Evolutionary conservation across 2,797 vertebrate species (phyloP), one percentile per base, ranked within the genome.

Genomic region (Caiman crocodilus): DNA sequence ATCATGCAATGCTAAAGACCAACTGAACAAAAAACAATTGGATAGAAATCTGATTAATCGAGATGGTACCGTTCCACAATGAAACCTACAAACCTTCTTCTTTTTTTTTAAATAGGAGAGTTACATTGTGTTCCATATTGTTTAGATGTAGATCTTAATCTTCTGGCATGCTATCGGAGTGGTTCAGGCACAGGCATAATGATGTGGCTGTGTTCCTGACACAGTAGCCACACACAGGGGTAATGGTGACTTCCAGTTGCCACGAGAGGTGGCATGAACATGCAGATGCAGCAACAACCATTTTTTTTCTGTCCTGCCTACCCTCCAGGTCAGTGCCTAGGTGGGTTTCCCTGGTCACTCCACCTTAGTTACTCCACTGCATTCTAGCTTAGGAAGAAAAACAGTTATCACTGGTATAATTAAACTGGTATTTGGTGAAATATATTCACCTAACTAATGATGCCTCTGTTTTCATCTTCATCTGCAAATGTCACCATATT

Each of bases 391-490:
- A 35, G 65, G 30, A 69, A 69, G 42, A 35, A 32, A 69, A 32
- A 28, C 32, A 69, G 30, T 69, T 35, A 69, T 5, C 18, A 21
- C 30, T 35, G 30, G 30, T 69, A 69, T 32, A 69, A 32, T 11
- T 69, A 77, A 82, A 59, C 3, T 30, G 3, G 1, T 23, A 4
- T 86, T 11, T 10, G 59, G 59, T 18, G 30, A 69, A 13, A 61
- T 65, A n/a, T 20, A 67, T 78, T 80, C 0, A 81, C 28, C 2
- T 5, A 16, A 23, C 2, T 2, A 1, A 2, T 73, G 57, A 63
- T 55, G 17, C 28, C 71, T 78, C 82, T 56, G 32, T 65, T 65
- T 69, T 35, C 32, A 2, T 1, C 4, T 73, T 87, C 61, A 75
- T 25, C 11, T 50, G 55, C 2, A 76, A 73, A 73, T 67, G 6